Evolutionary conservation across 1,140 invertebrate genomes (phyloP).

Genomic region (Habropoda laboriosa): DNA sequence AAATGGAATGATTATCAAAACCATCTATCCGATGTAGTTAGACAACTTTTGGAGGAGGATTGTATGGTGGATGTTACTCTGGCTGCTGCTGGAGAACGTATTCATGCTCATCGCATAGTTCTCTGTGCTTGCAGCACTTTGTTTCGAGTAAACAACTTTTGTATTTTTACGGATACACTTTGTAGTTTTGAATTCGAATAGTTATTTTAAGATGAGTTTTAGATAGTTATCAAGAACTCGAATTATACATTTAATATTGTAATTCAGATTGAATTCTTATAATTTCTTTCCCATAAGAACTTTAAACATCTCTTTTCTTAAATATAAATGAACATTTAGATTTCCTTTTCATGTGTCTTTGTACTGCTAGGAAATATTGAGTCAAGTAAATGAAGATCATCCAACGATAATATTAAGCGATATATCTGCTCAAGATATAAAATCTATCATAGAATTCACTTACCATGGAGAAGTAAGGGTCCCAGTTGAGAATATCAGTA

Average conservation of each 20-base stretch:
- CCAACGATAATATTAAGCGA: constrained; percentile 83
- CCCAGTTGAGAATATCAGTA: constrained; percentile 79
- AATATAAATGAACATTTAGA: no score
- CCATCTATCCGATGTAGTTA: constrained; percentile 79
- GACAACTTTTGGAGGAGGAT: constrained; percentile 80
- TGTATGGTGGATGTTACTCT: constrained; percentile 83
- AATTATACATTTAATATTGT: no score
- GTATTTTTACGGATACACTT: background rate
- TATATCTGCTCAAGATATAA: constrained; percentile 81
- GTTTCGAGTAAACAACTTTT: constrained; percentile 79
- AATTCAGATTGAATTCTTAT: no score
- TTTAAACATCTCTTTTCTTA: background rate
- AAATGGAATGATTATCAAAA: constrained; percentile 84
- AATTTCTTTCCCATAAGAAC: no score
- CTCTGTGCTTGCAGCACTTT: constrained; percentile 84
- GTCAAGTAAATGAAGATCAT: constrained; percentile 78
- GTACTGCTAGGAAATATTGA: constrained; percentile 80
- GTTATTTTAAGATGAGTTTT: background rate
- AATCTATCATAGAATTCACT: constrained; percentile 83
- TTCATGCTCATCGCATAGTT: constrained; percentile 83
- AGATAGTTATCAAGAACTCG: background rate
- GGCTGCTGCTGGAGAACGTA: constrained; percentile 81
- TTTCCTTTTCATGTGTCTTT: no score
- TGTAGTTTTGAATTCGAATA: background rate
- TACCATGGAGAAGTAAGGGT: constrained; percentile 84